These are phyloP conservation scores for Drosophila acutilabella DNA, from an alignment of 2,888 invertebrate genomes.

Conservation along the genomic window DNA sequence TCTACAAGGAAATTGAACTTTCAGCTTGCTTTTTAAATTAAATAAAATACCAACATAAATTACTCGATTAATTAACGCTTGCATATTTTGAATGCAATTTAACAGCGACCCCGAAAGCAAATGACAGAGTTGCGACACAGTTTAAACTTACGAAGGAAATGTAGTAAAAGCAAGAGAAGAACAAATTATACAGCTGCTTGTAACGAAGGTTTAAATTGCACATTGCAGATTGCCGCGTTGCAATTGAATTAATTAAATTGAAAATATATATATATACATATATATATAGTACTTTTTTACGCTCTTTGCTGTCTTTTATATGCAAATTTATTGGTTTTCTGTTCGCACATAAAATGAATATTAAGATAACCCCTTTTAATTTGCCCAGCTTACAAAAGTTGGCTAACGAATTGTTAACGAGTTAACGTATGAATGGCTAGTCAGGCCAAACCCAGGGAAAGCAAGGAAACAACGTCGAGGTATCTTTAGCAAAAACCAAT, in stretches of 20 bases:
- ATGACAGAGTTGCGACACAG: conserved; percentile 39
- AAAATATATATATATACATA: conserved; percentile 36
- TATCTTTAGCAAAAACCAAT: background rate
- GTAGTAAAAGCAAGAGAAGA: conserved; percentile 22
- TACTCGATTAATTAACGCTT: conserved; percentile 42
- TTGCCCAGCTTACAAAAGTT: conserved; percentile 19
- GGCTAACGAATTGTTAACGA: conserved; percentile 30
- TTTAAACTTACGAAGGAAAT: conserved; percentile 21
- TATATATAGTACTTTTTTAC: conserved; percentile 38
- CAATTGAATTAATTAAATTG: conserved; percentile 75
- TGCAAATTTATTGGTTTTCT: conserved; percentile 68
- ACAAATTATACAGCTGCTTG: conserved; percentile 49
- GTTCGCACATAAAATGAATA: conserved; percentile 43
- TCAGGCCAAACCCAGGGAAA: background rate
- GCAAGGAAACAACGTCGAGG: background rate
- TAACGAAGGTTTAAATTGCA: conserved; percentile 20
- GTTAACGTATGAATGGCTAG: conserved; percentile 11
- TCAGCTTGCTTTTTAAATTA: background rate
- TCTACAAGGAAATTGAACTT: background rate
- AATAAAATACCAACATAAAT: conserved; percentile 3
- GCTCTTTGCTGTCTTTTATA: conserved; percentile 45
- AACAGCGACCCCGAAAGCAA: conserved; percentile 39
- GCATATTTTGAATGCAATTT: conserved; percentile 46
- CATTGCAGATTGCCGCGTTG: conserved; percentile 46
- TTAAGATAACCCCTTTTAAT: conserved; percentile 54